A percentile compares a stretch with the other conserved stretches of the same genome.
Conservation (phyloP, 2,888 invertebrate genomes). For the Gryllus longicercus region DNA sequence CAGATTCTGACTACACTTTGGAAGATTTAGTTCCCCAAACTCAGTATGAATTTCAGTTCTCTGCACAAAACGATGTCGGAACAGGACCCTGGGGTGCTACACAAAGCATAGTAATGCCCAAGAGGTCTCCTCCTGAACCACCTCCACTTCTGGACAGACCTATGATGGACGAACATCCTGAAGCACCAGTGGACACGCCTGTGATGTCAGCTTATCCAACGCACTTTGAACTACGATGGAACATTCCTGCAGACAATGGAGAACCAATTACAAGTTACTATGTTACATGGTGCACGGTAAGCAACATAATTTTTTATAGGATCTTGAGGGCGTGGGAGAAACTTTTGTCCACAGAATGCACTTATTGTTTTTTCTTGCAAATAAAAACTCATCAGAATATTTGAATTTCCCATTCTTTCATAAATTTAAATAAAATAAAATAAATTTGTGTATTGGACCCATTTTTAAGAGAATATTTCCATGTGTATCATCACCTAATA, state of each 20-base stretch:
- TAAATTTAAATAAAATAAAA: too few relatives aligned
- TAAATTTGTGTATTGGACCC: too few relatives aligned
- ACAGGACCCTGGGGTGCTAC: slow-evolving; percentile 69
- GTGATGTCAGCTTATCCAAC: slow-evolving; percentile 66
- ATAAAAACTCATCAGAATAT: too few relatives aligned
- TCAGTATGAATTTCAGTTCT: slow-evolving; percentile 77
- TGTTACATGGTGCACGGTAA: slow-evolving; percentile 76
- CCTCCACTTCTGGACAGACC: slow-evolving; percentile 56
- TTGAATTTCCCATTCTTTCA: too few relatives aligned
- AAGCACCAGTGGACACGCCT: slow-evolving; percentile 50
- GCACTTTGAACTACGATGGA: slow-evolving; percentile 79
- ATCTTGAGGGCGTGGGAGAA: not conserved
- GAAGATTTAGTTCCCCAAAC: slow-evolving; percentile 75
- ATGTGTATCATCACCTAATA: too few relatives aligned
- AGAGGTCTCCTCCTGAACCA: slow-evolving; percentile 70
- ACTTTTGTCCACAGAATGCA: too few relatives aligned
- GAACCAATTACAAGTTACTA: slow-evolving; percentile 81
- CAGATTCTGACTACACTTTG: slow-evolving; percentile 73
- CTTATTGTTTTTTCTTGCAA: too few relatives aligned
- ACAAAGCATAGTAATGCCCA: slow-evolving; percentile 67
- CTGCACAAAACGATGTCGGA: slow-evolving; percentile 81
- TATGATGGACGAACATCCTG: slow-evolving; percentile 44
- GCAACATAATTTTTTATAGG: slow-evolving; percentile 40
- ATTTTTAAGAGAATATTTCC: too few relatives aligned
- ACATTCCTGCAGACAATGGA: slow-evolving; percentile 82